Conservation (phyloP, 2,797 vertebrate genomes). For the Pyrocephalus nanus region DNA sequence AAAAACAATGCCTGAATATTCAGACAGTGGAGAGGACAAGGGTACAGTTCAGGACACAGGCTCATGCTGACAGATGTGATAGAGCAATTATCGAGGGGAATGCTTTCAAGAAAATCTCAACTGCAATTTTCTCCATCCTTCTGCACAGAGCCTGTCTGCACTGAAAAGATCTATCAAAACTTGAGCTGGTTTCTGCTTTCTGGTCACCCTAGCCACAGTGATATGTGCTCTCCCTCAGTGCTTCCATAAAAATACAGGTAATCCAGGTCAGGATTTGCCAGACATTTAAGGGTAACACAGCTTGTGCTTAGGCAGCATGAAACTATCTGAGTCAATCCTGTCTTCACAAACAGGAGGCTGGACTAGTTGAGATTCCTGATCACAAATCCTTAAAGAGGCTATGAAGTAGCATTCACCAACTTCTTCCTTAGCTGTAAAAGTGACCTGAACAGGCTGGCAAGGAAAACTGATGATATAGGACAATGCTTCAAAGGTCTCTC, state of each 20-base stretch:
- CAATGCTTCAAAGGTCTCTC: not conserved
- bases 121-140: slow-evolving; percentile 45
- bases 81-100: slow-evolving; percentile 3
- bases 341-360: not conserved
- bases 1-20: not conserved
- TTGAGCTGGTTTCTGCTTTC: not conserved
- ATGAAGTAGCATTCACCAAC: not conserved
- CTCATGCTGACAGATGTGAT: slow-evolving; percentile 8
- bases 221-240: not conserved
- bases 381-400: not conserved
- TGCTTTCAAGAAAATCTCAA: not conserved
- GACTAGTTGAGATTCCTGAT: not conserved
- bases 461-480: not conserved
- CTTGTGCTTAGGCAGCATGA: not conserved
- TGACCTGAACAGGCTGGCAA: not conserved
- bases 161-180: not conserved
- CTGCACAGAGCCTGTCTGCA: not conserved
- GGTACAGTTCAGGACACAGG: not conserved
- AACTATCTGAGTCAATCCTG: not conserved
- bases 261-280: not conserved
- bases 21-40: not conserved
- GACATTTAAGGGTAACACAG: not conserved
- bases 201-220: not conserved
- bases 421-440: not conserved
- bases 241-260: not conserved